Percentiles rank a stretch among this genome's conserved stretches.
These are phyloP conservation scores for Cenopis cana DNA, from an alignment of 2,888 invertebrate species.

Conservation along the genomic window DNA sequence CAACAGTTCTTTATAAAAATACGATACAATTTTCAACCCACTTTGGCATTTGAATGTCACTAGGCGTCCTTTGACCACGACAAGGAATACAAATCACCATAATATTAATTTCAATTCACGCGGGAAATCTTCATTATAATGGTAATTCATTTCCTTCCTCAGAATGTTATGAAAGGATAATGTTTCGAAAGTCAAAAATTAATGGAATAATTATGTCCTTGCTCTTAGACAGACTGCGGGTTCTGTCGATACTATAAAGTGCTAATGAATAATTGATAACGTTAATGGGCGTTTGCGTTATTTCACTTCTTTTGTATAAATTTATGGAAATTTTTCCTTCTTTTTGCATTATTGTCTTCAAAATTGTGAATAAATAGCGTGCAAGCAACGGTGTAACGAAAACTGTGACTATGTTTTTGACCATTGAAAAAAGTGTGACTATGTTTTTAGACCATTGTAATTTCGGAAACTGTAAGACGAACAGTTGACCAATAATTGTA, in stretches of 20 bases:
- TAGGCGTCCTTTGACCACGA: background rate
- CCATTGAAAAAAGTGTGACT: too few relatives aligned
- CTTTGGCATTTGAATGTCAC: conserved; percentile 5
- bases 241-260: conserved; percentile 21
- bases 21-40: background rate
- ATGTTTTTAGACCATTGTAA: too few relatives aligned
- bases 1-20: too few relatives aligned
- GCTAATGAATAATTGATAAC: conserved; percentile 35
- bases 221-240: conserved; percentile 23
- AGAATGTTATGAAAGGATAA: background rate
- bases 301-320: conserved; percentile 23
- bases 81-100: background rate
- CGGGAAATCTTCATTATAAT: conserved; percentile 6
- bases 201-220: conserved; percentile 20
- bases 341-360: conserved; percentile 14
- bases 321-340: conserved; percentile 24
- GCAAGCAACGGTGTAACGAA: background rate
- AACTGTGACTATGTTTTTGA: background rate
- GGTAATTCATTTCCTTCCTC: conserved; percentile 4
- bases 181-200: conserved; percentile 8
- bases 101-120: background rate
- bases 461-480: too few relatives aligned
- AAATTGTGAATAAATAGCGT: background rate
- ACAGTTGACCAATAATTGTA: too few relatives aligned
- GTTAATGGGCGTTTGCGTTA: conserved; percentile 35